These are phyloP conservation scores for Ivindomyrus marchei DNA, from an alignment of 2,113 vertebrate genomes.

Conservation along the genomic window DNA sequence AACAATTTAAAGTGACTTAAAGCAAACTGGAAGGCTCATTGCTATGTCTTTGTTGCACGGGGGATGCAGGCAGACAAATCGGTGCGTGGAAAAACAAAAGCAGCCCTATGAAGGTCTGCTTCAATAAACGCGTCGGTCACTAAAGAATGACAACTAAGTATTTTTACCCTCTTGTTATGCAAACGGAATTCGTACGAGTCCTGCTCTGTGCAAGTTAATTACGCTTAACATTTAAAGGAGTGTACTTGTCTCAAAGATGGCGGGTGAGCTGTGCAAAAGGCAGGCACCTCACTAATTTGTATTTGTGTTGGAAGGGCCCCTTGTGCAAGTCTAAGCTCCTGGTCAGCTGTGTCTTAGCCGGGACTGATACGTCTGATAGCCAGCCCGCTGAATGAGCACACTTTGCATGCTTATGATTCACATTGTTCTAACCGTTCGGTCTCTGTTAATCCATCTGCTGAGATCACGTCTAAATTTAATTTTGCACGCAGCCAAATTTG, in stretches of 20 bases:
- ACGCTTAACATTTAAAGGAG: constrained; percentile 66
- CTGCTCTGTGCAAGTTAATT: constrained; percentile 59
- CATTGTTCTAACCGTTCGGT: neutral
- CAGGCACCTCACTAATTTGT: constrained; percentile 56
- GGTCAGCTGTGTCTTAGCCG: constrained; percentile 37
- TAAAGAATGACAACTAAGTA: constrained; percentile 35
- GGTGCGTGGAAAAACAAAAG: neutral
- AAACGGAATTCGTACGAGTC: constrained; percentile 49
- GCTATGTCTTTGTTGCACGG: neutral
- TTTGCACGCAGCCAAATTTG: neutral
- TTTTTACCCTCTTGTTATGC: constrained; percentile 51
- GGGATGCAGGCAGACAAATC: neutral
- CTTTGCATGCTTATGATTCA: neutral
- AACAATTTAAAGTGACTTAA: neutral
- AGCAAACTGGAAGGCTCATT: neutral
- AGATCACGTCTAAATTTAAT: neutral
- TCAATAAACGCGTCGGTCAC: neutral
- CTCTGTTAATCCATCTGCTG: neutral
- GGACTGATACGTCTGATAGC: constrained; percentile 6
- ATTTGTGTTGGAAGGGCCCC: constrained; percentile 48
- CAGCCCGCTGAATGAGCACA: neutral
- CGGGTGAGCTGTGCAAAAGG: constrained; percentile 44
- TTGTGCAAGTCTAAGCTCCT: constrained; percentile 30
- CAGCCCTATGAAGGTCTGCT: neutral
- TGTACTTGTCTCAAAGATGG: constrained; percentile 31